Evolutionary conservation across 2,888 invertebrate genomes (phyloP).

Genomic region (Priocnemis perturbator): DNA sequence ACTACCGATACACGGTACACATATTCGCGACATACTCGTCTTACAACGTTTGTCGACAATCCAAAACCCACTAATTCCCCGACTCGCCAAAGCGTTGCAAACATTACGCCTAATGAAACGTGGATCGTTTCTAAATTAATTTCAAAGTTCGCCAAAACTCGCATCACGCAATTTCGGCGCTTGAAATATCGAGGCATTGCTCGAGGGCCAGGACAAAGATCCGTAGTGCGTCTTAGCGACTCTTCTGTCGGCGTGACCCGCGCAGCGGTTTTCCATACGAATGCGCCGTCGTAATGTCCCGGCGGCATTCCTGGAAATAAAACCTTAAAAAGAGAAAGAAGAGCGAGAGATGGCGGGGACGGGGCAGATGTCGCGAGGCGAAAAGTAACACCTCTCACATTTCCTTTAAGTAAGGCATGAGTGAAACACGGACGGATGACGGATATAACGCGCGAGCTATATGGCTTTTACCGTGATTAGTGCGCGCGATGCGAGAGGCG

Average conservation of each 20-base stretch:
- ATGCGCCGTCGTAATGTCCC: slow-evolving; percentile 3
- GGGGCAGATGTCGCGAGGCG: slow-evolving; percentile 39
- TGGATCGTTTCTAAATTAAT: too few species aligned
- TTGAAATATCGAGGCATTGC: neutral
- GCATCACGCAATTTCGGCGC: neutral
- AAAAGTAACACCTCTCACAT: slow-evolving; percentile 64
- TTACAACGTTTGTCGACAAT: too few species aligned
- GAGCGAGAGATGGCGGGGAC: neutral
- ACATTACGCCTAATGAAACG: too few species aligned
- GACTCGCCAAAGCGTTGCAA: too few species aligned
- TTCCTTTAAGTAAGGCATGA: slow-evolving; percentile 67
- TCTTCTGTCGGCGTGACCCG: too few species aligned
- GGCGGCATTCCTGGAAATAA: slow-evolving; percentile 51
- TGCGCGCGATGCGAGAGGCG: slow-evolving; percentile 59
- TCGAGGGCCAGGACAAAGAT: neutral
- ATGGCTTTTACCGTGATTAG: slow-evolving; percentile 71
- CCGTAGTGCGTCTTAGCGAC: neutral
- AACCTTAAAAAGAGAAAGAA: slow-evolving; percentile 15
- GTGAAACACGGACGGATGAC: slow-evolving; percentile 31
- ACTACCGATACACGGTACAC: too few species aligned
- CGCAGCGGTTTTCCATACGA: too few species aligned
- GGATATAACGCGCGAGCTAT: slow-evolving; percentile 38
- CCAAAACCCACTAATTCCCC: too few species aligned
- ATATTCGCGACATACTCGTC: too few species aligned
- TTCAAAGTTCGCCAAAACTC: neutral